Base-by-base conservation (phyloP, 2,888 invertebrate species). In the Syrista parreyssii region DNA sequence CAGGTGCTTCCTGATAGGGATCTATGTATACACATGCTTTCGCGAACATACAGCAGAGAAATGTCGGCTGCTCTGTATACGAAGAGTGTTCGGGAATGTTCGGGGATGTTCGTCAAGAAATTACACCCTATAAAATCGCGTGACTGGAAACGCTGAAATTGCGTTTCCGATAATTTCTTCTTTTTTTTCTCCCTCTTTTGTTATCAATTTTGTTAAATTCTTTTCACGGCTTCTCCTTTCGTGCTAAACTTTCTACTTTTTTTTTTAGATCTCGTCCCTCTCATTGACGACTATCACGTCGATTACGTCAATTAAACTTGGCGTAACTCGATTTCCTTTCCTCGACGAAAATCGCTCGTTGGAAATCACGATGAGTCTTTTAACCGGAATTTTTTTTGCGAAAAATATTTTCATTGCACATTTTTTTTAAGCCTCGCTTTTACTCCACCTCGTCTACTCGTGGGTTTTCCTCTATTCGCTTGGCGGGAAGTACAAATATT, bases 131-230 rank as follows among this genome's bases (percentile, higher is more conserved):
- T 15, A 23, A 55, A 23, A 23, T 55, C 23, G 55, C 55, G 55
- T 55, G 40, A 40, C 15, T 1, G 4, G 4, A 40, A 40, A 15
- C 4, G 2, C 23, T 55, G 55, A 23, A 55, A 55, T 23, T 9
- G 0, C 23, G 1, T 55, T 55, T 55, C 9, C 0, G 0, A 9
- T 55, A 0, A 55, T 23, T 55, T 55, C 9, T 23, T 55, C 1
- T 1, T 40, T 15, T 55, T 9, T 55, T 55, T 6, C 0, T 40
- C 0, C 1, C 0, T 40, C 0, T 15, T 6, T 15, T 15, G 15
- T 15, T 1, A 2, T 6, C 12, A 36, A 36, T 23, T 23, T 23
- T 34, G 34, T 9, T 55, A 4, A 1, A 0, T 40, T 4, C 3
- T 33, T 40, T 6, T 55, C 2, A 23, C 23, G 2, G 1, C 55